These are phyloP conservation scores for Malacoctenus gilli DNA, from an alignment of 2,797 vertebrate genomes.

Conservation along the genomic window DNA sequence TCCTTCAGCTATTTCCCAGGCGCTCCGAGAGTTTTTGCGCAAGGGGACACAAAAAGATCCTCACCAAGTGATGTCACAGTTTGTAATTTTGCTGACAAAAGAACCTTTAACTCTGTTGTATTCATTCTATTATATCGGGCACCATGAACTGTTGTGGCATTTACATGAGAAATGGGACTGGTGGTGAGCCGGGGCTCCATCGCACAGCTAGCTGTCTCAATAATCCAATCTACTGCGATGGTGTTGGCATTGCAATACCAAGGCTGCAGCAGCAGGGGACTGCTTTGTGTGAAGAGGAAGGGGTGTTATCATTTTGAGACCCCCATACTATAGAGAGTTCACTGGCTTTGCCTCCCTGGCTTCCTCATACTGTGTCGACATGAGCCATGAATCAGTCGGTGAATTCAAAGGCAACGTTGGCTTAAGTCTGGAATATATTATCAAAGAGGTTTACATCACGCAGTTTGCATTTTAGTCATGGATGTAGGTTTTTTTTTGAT, in stretches of 20 bases:
- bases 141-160: slow-evolving; percentile 87
- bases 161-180: slow-evolving; percentile 90
- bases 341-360: slow-evolving; percentile 83
- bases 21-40: slow-evolving; percentile 58
- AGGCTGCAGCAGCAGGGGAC: slow-evolving; percentile 88
- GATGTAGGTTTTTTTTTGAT: too few species aligned
- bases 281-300: slow-evolving; percentile 87
- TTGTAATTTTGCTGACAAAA: slow-evolving; percentile 88
- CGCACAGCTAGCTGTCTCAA: slow-evolving; percentile 84
- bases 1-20: slow-evolving; percentile 74
- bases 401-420: neutral
- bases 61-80: slow-evolving; percentile 71
- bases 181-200: slow-evolving; percentile 82
- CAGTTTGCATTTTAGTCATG: too few species aligned
- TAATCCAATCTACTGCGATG: slow-evolving; percentile 93
- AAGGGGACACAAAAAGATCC: slow-evolving; percentile 36
- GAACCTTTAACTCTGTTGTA: slow-evolving; percentile 84
- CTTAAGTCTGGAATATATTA: too few species aligned
- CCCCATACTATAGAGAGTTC: slow-evolving; percentile 83
- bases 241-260: slow-evolving; percentile 81
- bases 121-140: slow-evolving; percentile 86
- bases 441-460: too few species aligned
- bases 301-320: slow-evolving; percentile 84
- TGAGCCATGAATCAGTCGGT: slow-evolving; percentile 48
- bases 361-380: slow-evolving; percentile 90